phyloP scores from a whole-genome alignment of 2,888 invertebrate genomes.

The Ctena decussata region DNA sequence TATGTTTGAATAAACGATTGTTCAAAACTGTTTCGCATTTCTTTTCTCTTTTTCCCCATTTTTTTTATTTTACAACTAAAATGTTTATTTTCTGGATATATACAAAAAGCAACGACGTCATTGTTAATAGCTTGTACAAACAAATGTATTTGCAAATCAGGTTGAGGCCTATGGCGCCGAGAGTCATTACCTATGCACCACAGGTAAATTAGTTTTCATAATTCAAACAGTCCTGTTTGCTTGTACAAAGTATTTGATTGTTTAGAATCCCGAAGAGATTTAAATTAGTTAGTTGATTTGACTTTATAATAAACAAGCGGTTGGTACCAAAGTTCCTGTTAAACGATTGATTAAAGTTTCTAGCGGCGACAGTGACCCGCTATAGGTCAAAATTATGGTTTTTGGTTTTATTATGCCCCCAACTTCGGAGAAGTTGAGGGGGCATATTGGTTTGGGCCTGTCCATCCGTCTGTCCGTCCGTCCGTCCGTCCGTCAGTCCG shows the following conservation, averaged over 20 bases:
- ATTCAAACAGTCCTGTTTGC: background rate
- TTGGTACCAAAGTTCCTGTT: background rate
- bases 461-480: no score
- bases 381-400: no score
- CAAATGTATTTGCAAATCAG: background rate
- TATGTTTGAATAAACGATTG: no score
- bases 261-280: background rate
- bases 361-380: no score
- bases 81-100: background rate
- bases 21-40: no score
- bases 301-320: background rate
- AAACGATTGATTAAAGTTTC: background rate
- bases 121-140: background rate
- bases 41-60: background rate
- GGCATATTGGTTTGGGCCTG: no score
- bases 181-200: background rate
- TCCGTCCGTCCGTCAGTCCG: no score
- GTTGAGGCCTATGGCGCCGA: background rate
- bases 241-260: conserved; percentile 7
- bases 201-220: background rate
- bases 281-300: conserved; percentile 1
- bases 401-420: no score
- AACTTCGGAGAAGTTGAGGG: no score
- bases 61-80: background rate
- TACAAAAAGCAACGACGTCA: background rate